Conservation (phyloP, 2,797 vertebrate genomes). For the Odontamblyopus rebecca region DNA sequence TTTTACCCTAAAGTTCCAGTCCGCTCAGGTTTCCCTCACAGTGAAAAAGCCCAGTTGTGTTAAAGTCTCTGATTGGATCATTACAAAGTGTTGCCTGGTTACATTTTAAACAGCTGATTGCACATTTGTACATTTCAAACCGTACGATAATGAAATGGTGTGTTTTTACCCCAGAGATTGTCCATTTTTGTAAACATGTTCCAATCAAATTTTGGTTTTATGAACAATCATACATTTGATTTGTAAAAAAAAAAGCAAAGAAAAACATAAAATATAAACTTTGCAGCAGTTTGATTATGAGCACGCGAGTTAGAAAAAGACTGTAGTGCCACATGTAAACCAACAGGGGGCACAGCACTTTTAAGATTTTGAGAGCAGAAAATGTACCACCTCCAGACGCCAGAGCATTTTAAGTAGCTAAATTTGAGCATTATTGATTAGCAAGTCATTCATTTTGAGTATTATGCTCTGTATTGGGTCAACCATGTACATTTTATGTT, state of each 20-base stretch:
- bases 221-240: too few species aligned
- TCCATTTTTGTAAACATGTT: too few species aligned
- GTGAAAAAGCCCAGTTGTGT: slow-evolving; percentile 1
- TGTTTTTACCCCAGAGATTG: too few species aligned
- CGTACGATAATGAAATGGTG: not conserved
- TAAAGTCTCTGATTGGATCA: not conserved
- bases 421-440: not conserved
- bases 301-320: too few species aligned
- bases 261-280: too few species aligned
- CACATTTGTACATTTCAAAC: not conserved
- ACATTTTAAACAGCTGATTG: not conserved
- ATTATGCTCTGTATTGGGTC: not conserved
- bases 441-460: not conserved
- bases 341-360: too few species aligned
- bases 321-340: too few species aligned
- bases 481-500: not conserved
- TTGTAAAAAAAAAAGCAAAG: too few species aligned
- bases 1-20: not conserved
- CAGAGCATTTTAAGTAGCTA: not conserved
- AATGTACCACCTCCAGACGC: too few species aligned
- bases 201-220: too few species aligned
- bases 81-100: not conserved
- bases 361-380: too few species aligned
- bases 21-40: not conserved
- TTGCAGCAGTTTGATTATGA: too few species aligned